Percentiles rank a stretch among this genome's conserved stretches.
Conservation (phyloP, 2,888 invertebrate species). For the Uropetala carovei region DNA sequence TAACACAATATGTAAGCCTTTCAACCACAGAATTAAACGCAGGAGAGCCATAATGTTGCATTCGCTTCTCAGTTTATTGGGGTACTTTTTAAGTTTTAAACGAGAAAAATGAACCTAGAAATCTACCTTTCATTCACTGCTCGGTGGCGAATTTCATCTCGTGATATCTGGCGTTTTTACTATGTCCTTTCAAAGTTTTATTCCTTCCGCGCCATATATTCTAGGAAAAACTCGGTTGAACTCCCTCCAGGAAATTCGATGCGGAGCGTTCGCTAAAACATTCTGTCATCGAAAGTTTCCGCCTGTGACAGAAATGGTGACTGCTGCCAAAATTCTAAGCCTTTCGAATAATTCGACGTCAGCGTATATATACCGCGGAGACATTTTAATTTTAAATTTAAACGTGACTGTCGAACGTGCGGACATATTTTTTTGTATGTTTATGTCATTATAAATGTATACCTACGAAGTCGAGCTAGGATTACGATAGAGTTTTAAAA, state of each 20-base stretch:
- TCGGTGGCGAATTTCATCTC: not conserved
- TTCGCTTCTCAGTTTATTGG: not conserved
- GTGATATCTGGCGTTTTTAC: not conserved
- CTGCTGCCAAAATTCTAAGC: slow-evolving; percentile 13
- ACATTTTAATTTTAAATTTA: not conserved
- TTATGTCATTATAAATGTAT: too few species aligned
- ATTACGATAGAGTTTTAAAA: too few species aligned
- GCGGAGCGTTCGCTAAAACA: slow-evolving; percentile 20
- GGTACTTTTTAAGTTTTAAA: not conserved
- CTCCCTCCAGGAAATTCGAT: slow-evolving; percentile 17
- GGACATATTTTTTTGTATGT: too few species aligned
- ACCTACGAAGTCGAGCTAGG: too few species aligned
- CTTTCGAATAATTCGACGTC: slow-evolving; percentile 17
- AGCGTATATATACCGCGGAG: not conserved
- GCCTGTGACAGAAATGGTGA: slow-evolving; percentile 1
- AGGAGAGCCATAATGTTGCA: too few species aligned
- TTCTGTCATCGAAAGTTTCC: slow-evolving; percentile 31
- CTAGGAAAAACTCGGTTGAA: not conserved
- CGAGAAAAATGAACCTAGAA: too few species aligned
- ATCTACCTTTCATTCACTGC: too few species aligned
- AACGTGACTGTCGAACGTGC: not conserved
- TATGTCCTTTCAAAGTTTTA: not conserved
- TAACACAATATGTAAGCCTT: too few species aligned
- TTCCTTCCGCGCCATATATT: not conserved
- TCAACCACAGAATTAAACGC: too few species aligned